phyloP scores from a whole-genome alignment of 2,888 invertebrate genomes.

The Megalurothrips usitatus region DNA sequence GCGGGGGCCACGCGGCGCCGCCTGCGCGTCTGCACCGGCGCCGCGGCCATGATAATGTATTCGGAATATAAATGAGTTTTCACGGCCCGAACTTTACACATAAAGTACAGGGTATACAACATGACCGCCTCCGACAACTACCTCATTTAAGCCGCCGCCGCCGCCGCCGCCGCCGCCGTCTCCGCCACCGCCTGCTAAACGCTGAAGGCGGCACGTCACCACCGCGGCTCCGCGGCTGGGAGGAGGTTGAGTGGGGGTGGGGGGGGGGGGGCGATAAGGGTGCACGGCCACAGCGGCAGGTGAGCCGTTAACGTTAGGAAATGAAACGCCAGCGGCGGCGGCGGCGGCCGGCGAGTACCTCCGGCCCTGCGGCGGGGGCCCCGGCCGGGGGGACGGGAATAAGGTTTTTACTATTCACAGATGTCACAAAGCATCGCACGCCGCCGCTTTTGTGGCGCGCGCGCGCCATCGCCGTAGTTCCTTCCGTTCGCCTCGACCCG shows the following conservation, averaged over 20 bases:
- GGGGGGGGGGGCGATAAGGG: too few species aligned
- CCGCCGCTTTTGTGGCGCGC: not conserved
- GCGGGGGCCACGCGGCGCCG: not conserved
- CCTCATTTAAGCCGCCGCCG: not conserved
- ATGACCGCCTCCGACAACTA: not conserved
- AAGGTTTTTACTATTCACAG: too few species aligned
- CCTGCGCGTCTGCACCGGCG: not conserved
- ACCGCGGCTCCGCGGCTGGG: too few species aligned
- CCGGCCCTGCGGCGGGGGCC: not conserved
- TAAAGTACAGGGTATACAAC: not conserved
- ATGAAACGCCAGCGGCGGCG: not conserved
- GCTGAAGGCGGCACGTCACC: not conserved
- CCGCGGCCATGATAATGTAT: not conserved
- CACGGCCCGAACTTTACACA: not conserved
- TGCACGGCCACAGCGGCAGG: too few species aligned
- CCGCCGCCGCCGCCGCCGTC: not conserved
- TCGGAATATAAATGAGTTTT: conserved; percentile 18
- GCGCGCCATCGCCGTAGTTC: not conserved
- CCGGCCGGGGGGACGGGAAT: not conserved
- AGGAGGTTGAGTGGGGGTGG: too few species aligned
- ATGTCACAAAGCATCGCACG: not conserved
- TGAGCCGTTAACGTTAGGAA: not conserved
- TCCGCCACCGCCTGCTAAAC: not conserved
- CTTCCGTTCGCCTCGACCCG: not conserved
- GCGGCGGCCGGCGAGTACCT: not conserved